Base-by-base conservation (phyloP, 2,888 invertebrate species). In the Itoplectis maculator region DNA sequence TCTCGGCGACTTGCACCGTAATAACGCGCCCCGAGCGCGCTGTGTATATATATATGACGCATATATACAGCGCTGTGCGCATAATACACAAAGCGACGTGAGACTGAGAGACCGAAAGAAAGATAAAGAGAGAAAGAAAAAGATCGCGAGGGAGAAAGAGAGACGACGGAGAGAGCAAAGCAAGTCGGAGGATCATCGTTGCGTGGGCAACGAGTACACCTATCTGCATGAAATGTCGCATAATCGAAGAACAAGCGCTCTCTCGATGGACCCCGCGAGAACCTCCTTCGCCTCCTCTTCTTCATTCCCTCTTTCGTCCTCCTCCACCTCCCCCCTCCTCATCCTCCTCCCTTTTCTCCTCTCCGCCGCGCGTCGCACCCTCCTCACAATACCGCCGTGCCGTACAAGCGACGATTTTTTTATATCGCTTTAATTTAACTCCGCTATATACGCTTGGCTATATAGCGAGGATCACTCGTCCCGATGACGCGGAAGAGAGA, bases 171-270 rank as follows among this genome's bases (percentile, higher is more conserved):
- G 70, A 80, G 80, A 75, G 54, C 70, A 70, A 75, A 69, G 51
- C 59, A 37, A 79, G 82, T 61, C 70, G 63, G 82, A 72, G 79
- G 79, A 82, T 79, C 82, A 82, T 82, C 82, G 82, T 79, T 79
- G 88, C 88, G 89, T 89, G 88, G 89, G 88, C 84, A 85, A 73
- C 61, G 79, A 86, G 84, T 73, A 78, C 79, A 81, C 77, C 84
- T 88, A 87, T 88, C 86, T 65, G 78, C 87, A 84, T 86, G 82
- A 81, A 84, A 88, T 84, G 87, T 85, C 86, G 86, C 87, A 86
- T 85, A 87, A 88, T 87, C 83, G 85, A 81, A 76, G 84, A 85
- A 84, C 82, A 82, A 84, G 82, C 82, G 82, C 54, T 74, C 68
- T 47, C 51, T 29, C 76, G 73, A 84, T 84, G 72, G 70, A 65